These are phyloP conservation scores for Molossus molossus DNA, from an alignment of 2,797 vertebrate species.

Conservation along the genomic window DNA sequence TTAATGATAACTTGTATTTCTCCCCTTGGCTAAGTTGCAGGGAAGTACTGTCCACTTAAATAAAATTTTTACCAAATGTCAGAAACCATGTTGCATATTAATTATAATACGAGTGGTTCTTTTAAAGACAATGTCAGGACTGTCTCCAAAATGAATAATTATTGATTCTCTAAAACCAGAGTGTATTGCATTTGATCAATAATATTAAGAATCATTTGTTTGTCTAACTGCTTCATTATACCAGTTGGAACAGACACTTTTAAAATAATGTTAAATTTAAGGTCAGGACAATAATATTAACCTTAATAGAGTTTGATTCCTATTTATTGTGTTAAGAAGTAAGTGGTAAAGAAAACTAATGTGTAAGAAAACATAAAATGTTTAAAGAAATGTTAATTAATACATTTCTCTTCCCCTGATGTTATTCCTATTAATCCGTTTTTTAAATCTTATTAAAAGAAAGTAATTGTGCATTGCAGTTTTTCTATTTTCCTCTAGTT, in stretches of 20 bases:
- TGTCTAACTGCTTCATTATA: not conserved
- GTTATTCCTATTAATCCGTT: not conserved
- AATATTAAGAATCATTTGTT: conserved; percentile 53
- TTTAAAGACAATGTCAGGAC: conserved; percentile 74
- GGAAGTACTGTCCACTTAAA: conserved; percentile 30
- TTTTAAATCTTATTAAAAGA: not conserved
- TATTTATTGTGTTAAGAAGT: conserved; percentile 17
- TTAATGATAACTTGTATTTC: not conserved
- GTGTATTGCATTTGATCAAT: not conserved
- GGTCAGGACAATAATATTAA: not conserved
- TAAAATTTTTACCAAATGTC: conserved; percentile 64
- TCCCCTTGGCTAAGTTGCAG: not conserved
- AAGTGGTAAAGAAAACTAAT: conserved; percentile 21
- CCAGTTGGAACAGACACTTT: not conserved
- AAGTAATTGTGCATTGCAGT: not conserved
- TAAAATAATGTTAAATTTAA: not conserved
- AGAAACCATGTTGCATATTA: conserved; percentile 79
- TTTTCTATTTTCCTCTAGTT: conserved; percentile 2
- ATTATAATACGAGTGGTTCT: conserved; percentile 80
- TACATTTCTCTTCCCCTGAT: not conserved
- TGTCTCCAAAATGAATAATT: conserved; percentile 69
- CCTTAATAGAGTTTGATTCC: not conserved
- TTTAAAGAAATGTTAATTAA: conserved; percentile 13
- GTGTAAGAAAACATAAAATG: not conserved
- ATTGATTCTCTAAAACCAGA: conserved; percentile 59